Base-by-base conservation (phyloP, 2,113 vertebrate genomes). In the Lagopus muta region DNA sequence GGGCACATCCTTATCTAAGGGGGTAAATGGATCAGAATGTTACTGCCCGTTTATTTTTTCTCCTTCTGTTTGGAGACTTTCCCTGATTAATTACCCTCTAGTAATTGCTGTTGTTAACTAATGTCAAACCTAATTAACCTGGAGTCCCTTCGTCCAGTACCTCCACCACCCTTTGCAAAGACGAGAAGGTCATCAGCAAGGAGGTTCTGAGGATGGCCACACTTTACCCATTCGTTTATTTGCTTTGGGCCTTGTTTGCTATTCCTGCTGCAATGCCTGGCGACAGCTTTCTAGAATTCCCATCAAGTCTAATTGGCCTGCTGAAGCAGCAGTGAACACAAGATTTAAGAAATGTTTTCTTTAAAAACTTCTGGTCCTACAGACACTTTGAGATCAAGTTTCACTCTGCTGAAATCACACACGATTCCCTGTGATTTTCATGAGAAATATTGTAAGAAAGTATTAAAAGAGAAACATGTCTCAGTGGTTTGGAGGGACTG, bases 311-410 rank as follows among this genome's bases (percentile, higher is more conserved):
- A 97, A 98, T 97, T 96, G 97, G 97, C 87, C 96, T 95, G 89
- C 97, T 97, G 97, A 97, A 98, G 97, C 95, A 97, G 97, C 97
- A 97, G 97, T 82, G 97, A 97, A 96, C 97, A 96, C 92, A 98
- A 97, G 97, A 98, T 97, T 97, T 97, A 96, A 97, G 98, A 97
- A 98, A 97, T 99, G 98, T 99, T 99, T 99, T 99, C 98, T 99
- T 98, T 98, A 93, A 98, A 99, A 99, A 99, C 98, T 98, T 98
- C 98, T 98, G 97, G 97, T 98, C 97, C 94, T 96, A 96, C 97
- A 98, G 98, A 99, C 98, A 98, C 98, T 98, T 97, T 96, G 97
- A 98, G 98, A 98, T 99, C 98, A 91, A 96, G 97, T 99, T 99
- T 98, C 98, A 97, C 97, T 96, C 82, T 93, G 98, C 97, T 98